Evolutionary conservation across 2,888 invertebrate species (phyloP).

Genomic region (Platerodrilus igneus): DNA sequence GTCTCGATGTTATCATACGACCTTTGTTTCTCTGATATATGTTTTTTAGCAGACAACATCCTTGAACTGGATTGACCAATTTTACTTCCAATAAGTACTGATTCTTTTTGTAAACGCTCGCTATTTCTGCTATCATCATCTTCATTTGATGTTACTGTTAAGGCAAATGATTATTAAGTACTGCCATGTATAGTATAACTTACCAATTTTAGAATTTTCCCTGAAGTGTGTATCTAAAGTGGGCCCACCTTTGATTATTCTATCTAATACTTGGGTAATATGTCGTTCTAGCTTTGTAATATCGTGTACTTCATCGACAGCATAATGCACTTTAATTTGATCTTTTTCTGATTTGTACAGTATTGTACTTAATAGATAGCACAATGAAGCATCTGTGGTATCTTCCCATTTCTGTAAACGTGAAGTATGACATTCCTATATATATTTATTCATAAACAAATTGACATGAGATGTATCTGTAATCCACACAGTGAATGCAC

Average conservation of each 20-base stretch:
- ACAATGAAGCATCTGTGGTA: constrained; percentile 61
- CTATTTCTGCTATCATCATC: constrained; percentile 5
- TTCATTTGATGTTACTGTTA: neutral
- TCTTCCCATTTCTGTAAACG: constrained; percentile 75
- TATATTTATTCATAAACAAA: too few species aligned
- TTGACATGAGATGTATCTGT: too few species aligned
- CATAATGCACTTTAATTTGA: constrained; percentile 54
- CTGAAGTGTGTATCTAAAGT: constrained; percentile 8
- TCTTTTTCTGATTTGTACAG: constrained; percentile 63
- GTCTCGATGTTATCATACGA: too few species aligned
- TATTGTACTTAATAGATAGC: constrained; percentile 59
- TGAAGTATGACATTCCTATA: too few species aligned
- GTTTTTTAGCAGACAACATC: constrained; percentile 40
- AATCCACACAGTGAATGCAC: too few species aligned
- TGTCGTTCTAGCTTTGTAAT: constrained; percentile 43
- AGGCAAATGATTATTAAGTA: constrained; percentile 1
- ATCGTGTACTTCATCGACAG: constrained; percentile 45
- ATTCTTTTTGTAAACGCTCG: constrained; percentile 23
- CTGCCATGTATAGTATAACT: neutral
- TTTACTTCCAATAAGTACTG: constrained; percentile 38
- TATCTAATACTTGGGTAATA: constrained; percentile 42
- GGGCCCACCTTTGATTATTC: constrained; percentile 32
- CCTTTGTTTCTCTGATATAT: constrained; percentile 31
- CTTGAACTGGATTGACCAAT: constrained; percentile 43
- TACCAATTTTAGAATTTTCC: too few species aligned